Evolutionary conservation across 2,113 vertebrate species (phyloP).

Genomic region (Drymodes brunneopygia): DNA sequence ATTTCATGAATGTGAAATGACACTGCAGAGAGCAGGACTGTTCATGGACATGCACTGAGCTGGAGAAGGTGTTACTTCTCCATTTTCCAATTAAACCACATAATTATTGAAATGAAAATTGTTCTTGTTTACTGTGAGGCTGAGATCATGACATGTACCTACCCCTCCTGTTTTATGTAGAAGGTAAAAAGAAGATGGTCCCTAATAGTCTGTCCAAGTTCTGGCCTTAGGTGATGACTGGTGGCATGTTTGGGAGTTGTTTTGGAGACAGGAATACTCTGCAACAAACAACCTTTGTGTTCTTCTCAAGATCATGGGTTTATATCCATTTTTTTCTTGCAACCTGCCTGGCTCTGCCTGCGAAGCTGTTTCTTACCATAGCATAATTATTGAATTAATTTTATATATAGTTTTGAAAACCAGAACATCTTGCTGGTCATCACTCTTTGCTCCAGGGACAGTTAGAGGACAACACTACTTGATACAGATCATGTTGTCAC

Average conservation of each 20-base stretch:
- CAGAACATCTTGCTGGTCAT: background rate
- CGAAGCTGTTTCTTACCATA: background rate
- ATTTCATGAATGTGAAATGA: conserved; percentile 40
- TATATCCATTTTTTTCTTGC: background rate
- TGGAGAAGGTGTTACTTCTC: background rate
- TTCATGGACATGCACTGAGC: background rate
- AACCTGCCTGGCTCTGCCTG: background rate
- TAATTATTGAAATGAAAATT: background rate
- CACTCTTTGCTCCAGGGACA: background rate
- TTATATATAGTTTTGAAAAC: background rate
- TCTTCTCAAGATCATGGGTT: background rate
- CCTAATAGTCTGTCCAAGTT: background rate
- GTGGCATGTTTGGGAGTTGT: background rate
- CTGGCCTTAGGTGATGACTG: background rate
- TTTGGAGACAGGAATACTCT: background rate
- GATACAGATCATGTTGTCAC: accelerated
- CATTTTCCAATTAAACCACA: background rate
- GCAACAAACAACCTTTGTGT: background rate
- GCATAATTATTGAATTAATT: background rate
- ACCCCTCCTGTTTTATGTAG: background rate
- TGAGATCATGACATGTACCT: background rate
- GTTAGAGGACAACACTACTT: background rate
- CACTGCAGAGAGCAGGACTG: background rate
- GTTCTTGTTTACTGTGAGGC: background rate
- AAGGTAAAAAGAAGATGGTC: background rate